Evolutionary conservation across 1,140 invertebrate genomes (phyloP).

Genomic region (Diabrotica virgifera): DNA sequence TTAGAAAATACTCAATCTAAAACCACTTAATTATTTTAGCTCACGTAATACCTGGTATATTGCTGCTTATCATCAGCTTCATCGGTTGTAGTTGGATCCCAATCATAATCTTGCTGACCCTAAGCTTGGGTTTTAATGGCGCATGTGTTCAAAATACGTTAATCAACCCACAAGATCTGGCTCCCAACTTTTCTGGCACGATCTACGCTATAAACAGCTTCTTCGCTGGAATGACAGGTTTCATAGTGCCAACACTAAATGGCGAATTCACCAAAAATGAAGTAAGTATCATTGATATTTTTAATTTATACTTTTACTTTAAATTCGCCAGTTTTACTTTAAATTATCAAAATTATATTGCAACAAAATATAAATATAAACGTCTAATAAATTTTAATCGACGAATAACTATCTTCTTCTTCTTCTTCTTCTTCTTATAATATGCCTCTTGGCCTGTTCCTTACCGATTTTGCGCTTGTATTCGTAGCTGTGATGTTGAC

Average conservation of each 20-base stretch:
- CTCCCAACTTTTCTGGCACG: slow-evolving; percentile 75
- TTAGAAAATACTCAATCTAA: no score
- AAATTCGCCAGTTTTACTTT: no score
- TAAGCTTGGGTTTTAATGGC: slow-evolving; percentile 79
- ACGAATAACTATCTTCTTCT: no score
- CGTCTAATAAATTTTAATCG: no score
- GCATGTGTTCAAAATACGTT: slow-evolving; percentile 78
- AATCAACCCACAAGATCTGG: slow-evolving; percentile 79
- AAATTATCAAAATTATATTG: no score
- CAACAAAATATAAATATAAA: no score
- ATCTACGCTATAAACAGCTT: slow-evolving; percentile 72
- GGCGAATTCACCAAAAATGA: slow-evolving; percentile 55
- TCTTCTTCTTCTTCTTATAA: no score
- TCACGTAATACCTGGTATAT: slow-evolving; percentile 65
- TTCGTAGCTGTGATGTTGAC: no score
- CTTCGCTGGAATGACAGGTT: slow-evolving; percentile 67
- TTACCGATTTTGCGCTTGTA: no score
- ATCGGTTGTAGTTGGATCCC: slow-evolving; percentile 61
- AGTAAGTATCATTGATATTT: neutral
- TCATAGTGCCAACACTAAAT: slow-evolving; percentile 64
- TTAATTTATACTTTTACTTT: no score
- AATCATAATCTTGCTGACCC: slow-evolving; percentile 65
- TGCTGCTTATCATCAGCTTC: slow-evolving; percentile 62
- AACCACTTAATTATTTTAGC: no score
- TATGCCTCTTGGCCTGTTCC: no score